A percentile compares a stretch with the other conserved stretches of the same genome.
These are phyloP conservation scores for Butorides virescens DNA, from an alignment of 2,113 vertebrate genomes.

Conservation along the genomic window DNA sequence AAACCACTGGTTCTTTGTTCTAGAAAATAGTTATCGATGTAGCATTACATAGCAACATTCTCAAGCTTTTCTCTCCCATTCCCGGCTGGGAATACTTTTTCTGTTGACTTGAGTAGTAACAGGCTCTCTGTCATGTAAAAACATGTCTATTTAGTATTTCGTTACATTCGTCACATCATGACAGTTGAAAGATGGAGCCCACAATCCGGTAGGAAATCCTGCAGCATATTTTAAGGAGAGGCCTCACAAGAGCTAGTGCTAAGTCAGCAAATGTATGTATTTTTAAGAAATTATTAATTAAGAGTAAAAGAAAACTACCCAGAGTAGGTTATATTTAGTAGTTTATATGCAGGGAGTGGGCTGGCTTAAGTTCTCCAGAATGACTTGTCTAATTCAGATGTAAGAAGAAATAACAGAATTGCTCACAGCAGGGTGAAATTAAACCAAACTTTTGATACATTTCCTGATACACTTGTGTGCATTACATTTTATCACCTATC, in stretches of 20 bases:
- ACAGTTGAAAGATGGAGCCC: neutral
- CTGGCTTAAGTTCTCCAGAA: neutral
- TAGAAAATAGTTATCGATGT: neutral
- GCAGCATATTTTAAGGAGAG: neutral
- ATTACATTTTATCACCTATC: neutral
- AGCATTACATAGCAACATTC: neutral
- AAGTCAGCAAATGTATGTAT: neutral
- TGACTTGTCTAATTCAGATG: neutral
- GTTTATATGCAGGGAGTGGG: neutral
- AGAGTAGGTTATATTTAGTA: neutral
- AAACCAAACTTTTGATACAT: neutral
- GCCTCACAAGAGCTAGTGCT: neutral
- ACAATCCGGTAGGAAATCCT: neutral
- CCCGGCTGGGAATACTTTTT: neutral
- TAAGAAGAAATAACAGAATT: neutral
- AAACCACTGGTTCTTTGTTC: neutral
- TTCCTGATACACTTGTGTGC: neutral
- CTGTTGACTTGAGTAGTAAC: neutral
- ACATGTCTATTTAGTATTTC: neutral
- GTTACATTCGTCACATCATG: neutral
- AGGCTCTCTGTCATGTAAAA: neutral
- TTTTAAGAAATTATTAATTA: neutral
- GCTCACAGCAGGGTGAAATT: neutral
- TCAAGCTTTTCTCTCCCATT: neutral
- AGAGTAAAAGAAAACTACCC: neutral